phyloP scores from a whole-genome alignment of 2,888 invertebrate genomes.

The Mesorhabditis belari region DNA sequence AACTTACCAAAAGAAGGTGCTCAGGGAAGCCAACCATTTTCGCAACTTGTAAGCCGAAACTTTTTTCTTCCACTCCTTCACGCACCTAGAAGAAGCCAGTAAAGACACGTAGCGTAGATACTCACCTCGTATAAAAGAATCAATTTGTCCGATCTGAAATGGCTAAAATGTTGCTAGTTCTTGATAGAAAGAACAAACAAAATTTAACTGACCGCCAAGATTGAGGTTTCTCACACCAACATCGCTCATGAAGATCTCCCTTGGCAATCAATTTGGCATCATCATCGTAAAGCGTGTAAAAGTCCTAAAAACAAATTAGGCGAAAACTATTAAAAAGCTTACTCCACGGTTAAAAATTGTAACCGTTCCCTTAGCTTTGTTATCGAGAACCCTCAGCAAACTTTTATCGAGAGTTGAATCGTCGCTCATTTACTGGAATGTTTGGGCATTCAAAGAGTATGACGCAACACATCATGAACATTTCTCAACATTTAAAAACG shows the following conservation, averaged over 20 bases:
- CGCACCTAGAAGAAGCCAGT: slow-evolving; percentile 18
- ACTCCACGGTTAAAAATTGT: slow-evolving; percentile 36
- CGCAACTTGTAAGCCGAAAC: slow-evolving; percentile 46
- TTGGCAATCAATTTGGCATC: slow-evolving; percentile 40
- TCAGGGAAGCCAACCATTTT: slow-evolving; percentile 36
- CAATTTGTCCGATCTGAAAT: slow-evolving; percentile 9
- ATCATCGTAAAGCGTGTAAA: slow-evolving; percentile 32
- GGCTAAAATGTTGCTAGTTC: no score
- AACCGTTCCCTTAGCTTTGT: slow-evolving; percentile 29
- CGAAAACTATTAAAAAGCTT: neutral
- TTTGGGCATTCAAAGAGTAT: no score
- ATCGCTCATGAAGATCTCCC: slow-evolving; percentile 40
- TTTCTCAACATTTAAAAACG: no score
- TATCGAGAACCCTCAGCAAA: slow-evolving; percentile 22
- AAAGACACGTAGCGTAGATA: no score
- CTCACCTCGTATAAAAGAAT: slow-evolving; percentile 32
- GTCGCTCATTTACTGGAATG: slow-evolving; percentile 8
- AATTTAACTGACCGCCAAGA: slow-evolving; percentile 6
- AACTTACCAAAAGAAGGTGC: no score
- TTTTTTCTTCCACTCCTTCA: slow-evolving; percentile 39
- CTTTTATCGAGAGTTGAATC: slow-evolving; percentile 22
- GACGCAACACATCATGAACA: no score
- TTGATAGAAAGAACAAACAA: no score
- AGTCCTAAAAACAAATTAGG: slow-evolving; percentile 20
- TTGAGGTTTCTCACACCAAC: slow-evolving; percentile 27